Percentiles rank a stretch among this genome's conserved stretches.
Conservation (phyloP, 2,888 invertebrate genomes). For the Tenthredo amoena region DNA sequence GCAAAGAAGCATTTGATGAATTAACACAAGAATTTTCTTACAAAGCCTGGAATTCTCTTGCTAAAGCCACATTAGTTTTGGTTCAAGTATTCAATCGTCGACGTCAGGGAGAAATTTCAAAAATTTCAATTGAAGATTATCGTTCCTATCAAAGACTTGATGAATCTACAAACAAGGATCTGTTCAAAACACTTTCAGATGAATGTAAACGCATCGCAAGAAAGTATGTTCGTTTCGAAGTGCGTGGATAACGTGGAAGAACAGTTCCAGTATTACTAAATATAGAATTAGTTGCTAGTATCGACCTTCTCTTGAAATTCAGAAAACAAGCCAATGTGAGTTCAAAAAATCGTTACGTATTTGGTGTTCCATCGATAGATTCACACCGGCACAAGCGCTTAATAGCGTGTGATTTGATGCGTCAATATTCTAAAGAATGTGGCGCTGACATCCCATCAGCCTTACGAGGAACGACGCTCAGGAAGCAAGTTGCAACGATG, state of each 20-base stretch:
- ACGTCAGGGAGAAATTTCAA: no score
- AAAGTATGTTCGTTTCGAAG: conserved; percentile 5
- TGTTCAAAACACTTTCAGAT: conserved; percentile 7
- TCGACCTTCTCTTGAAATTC: neutral
- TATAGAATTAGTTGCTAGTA: conserved; percentile 3
- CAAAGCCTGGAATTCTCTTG: no score
- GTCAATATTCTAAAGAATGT: conserved; percentile 54
- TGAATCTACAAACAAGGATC: neutral
- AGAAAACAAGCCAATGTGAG: conserved; percentile 11
- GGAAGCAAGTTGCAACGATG: conserved; percentile 61
- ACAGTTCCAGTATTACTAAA: conserved; percentile 1
- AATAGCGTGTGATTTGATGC: conserved; percentile 52
- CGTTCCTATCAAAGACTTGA: neutral
- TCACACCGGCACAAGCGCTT: neutral
- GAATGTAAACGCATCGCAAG: conserved; percentile 30
- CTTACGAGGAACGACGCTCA: conserved; percentile 57
- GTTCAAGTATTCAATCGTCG: no score
- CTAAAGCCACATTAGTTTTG: no score
- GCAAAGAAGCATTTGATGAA: no score
- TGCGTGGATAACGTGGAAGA: conserved; percentile 3
- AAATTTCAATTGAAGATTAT: neutral
- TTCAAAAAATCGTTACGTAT: conserved; percentile 16
- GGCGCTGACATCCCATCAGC: conserved; percentile 56
- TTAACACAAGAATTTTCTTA: no score
- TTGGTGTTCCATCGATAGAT: conserved; percentile 23